Conservation (phyloP, 2,888 invertebrate genomes). For the Trissonchulus latispiculum region DNA sequence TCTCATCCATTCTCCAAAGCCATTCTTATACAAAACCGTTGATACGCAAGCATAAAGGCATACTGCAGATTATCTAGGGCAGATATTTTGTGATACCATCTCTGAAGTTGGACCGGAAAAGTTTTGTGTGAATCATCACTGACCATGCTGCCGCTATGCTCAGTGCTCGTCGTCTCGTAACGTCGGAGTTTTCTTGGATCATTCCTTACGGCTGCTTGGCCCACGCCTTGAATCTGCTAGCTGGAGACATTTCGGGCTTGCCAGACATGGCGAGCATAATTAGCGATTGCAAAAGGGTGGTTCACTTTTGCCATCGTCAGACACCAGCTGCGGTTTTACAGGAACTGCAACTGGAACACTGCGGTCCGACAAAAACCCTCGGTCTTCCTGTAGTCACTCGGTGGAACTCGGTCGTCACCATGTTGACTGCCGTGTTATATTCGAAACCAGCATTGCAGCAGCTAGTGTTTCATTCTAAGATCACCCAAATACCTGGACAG, state of each 20-base stretch:
- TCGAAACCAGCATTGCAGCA: background rate
- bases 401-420: background rate
- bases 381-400: background rate
- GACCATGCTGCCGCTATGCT: background rate
- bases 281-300: background rate
- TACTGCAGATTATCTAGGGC: background rate
- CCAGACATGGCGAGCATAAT: background rate
- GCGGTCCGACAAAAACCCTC: background rate
- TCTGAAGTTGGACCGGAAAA: background rate
- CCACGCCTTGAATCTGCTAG: background rate
- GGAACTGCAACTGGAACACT: background rate
- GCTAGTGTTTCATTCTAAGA: background rate
- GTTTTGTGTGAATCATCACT: background rate
- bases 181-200: background rate
- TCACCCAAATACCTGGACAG: background rate
- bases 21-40: background rate
- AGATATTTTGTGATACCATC: background rate
- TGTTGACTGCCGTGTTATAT: background rate
- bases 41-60: background rate
- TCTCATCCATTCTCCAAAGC: background rate
- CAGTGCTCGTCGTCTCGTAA: background rate
- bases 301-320: background rate
- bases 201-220: background rate
- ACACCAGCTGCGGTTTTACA: background rate
- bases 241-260: background rate